Percentiles rank a stretch among this genome's conserved stretches.
These are phyloP conservation scores for Scotopteryx bipunctaria DNA, from an alignment of 2,888 invertebrate species.

Conservation along the genomic window DNA sequence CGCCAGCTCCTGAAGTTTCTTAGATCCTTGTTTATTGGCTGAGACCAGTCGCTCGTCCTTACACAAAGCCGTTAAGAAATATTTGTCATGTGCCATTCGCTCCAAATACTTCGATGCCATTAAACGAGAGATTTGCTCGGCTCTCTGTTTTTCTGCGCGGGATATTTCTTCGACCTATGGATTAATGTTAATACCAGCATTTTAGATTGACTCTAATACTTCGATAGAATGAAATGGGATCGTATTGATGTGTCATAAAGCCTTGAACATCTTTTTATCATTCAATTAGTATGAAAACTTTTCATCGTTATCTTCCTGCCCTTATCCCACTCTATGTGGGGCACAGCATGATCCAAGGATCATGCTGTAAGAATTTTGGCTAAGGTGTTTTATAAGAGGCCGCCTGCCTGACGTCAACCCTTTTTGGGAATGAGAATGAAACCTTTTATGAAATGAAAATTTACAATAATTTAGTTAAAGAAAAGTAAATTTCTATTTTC, in stretches of 20 bases:
- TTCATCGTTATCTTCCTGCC: too few relatives aligned
- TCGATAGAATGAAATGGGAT: not conserved
- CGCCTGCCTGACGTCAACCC: too few relatives aligned
- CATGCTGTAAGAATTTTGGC: too few relatives aligned
- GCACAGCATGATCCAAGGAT: too few relatives aligned
- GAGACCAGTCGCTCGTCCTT: conserved; percentile 71
- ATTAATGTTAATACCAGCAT: conserved; percentile 44
- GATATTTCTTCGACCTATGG: conserved; percentile 70
- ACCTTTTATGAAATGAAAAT: too few relatives aligned
- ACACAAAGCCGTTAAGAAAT: conserved; percentile 68
- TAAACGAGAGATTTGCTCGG: conserved; percentile 66
- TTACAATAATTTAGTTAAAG: too few relatives aligned
- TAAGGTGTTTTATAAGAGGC: too few relatives aligned
- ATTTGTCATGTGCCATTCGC: conserved; percentile 78
- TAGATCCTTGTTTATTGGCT: conserved; percentile 70
- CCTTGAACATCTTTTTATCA: too few relatives aligned
- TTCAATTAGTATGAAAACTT: too few relatives aligned
- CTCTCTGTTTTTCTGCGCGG: conserved; percentile 65
- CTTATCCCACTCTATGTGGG: too few relatives aligned
- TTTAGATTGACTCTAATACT: conserved; percentile 14
- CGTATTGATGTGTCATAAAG: not conserved
- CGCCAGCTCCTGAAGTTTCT: conserved; percentile 63
- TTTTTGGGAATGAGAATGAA: too few relatives aligned
- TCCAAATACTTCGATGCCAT: conserved; percentile 78
- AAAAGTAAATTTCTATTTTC: too few relatives aligned